Evolutionary conservation across 2,888 invertebrate genomes (phyloP).

Genomic region (Acronicta aceris): DNA sequence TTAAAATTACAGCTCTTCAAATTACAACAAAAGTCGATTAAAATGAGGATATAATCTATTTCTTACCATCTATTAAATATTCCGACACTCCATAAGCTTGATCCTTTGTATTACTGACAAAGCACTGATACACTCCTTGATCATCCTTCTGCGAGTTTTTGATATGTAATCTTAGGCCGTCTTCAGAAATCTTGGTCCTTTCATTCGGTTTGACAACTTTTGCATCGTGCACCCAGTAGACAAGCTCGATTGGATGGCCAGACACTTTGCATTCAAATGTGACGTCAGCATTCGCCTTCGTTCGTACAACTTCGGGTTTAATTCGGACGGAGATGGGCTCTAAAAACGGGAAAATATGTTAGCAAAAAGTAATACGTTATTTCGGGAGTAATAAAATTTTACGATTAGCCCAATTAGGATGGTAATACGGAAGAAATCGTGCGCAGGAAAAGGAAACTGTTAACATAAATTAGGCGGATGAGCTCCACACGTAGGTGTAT

Average conservation of each 20-base stretch:
- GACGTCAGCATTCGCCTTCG: slow-evolving; percentile 95
- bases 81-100: slow-evolving; percentile 95
- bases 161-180: slow-evolving; percentile 88
- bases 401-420: slow-evolving; percentile 53
- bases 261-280: slow-evolving; percentile 96
- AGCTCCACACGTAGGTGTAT: slow-evolving; percentile 26
- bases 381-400: slow-evolving; percentile 44
- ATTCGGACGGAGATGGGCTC: slow-evolving; percentile 95
- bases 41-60: too few relatives aligned
- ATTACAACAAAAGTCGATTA: background rate
- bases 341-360: slow-evolving; percentile 64
- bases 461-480: slow-evolving; percentile 54
- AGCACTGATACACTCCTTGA: slow-evolving; percentile 97
- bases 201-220: slow-evolving; percentile 89
- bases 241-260: slow-evolving; percentile 94
- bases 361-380: slow-evolving; percentile 33
- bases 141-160: slow-evolving; percentile 93
- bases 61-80: slow-evolving; percentile 93
- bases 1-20: slow-evolving; percentile 59
- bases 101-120: slow-evolving; percentile 95
- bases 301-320: slow-evolving; percentile 93
- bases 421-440: slow-evolving; percentile 44
- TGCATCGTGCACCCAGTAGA: slow-evolving; percentile 95
- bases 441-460: slow-evolving; percentile 43
- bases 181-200: slow-evolving; percentile 87